phyloP scores from a whole-genome alignment of 2,797 vertebrate species.

The Neopelma chrysocephalum region DNA sequence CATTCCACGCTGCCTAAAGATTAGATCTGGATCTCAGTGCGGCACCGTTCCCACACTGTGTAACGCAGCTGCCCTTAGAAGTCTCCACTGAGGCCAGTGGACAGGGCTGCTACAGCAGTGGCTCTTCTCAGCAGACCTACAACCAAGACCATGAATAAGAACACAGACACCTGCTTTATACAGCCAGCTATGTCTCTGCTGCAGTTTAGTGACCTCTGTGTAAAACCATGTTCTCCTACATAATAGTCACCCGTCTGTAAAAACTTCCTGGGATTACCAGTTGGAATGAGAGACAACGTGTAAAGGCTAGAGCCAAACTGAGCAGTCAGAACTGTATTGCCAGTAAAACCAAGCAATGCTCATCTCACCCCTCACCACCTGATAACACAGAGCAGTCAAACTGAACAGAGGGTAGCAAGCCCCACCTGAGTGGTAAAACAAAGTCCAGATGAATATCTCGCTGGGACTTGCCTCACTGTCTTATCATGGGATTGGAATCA shows the following conservation, averaged over 20 bases:
- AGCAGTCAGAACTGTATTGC: background rate
- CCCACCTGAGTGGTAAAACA: background rate
- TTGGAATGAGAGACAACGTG: background rate
- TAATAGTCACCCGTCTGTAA: background rate
- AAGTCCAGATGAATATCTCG: background rate
- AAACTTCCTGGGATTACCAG: background rate
- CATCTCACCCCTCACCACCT: background rate
- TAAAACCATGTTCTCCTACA: background rate
- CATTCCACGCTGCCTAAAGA: background rate
- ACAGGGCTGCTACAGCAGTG: background rate
- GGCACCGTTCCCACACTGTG: background rate
- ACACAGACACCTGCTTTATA: background rate
- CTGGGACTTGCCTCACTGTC: background rate
- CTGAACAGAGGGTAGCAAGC: background rate
- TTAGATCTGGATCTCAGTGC: background rate
- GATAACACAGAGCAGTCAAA: background rate
- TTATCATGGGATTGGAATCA: background rate
- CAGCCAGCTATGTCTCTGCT: background rate
- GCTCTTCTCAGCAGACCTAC: background rate
- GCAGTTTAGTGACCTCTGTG: background rate
- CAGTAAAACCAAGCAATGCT: background rate
- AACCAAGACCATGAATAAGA: fast-evolving
- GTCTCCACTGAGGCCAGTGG: background rate
- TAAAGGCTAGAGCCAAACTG: background rate
- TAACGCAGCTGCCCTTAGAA: background rate